phyloP scores from a whole-genome alignment of 2,797 vertebrate species.

The Lycodopsis pacificus region DNA sequence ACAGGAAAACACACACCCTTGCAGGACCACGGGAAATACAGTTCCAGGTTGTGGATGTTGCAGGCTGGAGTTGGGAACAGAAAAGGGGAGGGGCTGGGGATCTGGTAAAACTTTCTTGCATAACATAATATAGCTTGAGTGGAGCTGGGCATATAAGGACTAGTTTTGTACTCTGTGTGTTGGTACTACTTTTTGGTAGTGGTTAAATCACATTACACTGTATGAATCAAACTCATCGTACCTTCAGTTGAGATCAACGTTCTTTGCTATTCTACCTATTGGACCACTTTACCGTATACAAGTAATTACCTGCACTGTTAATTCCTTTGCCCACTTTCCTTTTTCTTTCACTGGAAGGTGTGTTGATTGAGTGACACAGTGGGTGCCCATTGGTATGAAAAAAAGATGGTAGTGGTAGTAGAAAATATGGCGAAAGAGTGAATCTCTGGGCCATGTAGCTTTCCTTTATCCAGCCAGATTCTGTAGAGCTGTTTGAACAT shows the following conservation, averaged over 20 bases:
- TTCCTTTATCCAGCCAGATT: constrained; percentile 55
- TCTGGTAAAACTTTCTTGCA: constrained; percentile 85
- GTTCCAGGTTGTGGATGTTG: constrained; percentile 62
- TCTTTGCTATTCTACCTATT: constrained; percentile 81
- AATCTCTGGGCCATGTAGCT: constrained; percentile 61
- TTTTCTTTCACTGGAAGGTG: constrained; percentile 45
- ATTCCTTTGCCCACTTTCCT: constrained; percentile 59
- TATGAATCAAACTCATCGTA: constrained; percentile 84
- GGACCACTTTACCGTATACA: constrained; percentile 74
- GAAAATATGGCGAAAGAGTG: constrained; percentile 9
- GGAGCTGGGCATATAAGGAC: constrained; percentile 88
- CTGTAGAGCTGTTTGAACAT: constrained; percentile 67
- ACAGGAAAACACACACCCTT: constrained; percentile 76
- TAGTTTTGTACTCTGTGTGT: constrained; percentile 92
- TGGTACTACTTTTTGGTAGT: constrained; percentile 90
- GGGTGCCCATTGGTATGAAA: constrained; percentile 36
- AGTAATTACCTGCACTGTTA: constrained; percentile 80
- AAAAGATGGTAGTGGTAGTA: constrained; percentile 15
- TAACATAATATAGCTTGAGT: constrained; percentile 88
- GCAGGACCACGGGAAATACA: constrained; percentile 81
- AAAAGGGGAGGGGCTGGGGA: constrained; percentile 45
- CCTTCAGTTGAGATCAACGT: constrained; percentile 84
- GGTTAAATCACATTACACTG: constrained; percentile 85
- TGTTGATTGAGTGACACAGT: constrained; percentile 50
- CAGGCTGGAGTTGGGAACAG: constrained; percentile 42